Evolutionary conservation across 2,888 invertebrate species (phyloP).

Genomic region (Hypsopygia costalis): DNA sequence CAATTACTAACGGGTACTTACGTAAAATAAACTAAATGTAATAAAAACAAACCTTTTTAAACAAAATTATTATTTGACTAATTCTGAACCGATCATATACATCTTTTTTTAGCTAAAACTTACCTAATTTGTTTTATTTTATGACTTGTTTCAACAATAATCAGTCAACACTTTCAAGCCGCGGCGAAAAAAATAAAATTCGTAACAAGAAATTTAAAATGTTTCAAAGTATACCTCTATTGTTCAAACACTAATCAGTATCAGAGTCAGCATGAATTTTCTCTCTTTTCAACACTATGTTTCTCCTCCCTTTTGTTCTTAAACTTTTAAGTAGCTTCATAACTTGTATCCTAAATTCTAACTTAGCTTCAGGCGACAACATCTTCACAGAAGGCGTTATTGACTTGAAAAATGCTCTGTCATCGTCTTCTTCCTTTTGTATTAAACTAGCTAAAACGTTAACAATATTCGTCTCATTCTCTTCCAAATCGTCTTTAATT

Average conservation of each 20-base stretch:
- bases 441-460: constrained; percentile 44
- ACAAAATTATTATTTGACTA: too few relatives aligned
- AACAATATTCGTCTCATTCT: constrained; percentile 32
- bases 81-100: too few relatives aligned
- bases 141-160: too few relatives aligned
- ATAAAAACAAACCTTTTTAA: too few relatives aligned
- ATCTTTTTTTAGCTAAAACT: too few relatives aligned
- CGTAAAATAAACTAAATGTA: too few relatives aligned
- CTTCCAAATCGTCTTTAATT: constrained; percentile 10
- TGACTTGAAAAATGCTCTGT: constrained; percentile 58
- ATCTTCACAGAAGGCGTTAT: constrained; percentile 51
- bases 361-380: constrained; percentile 42
- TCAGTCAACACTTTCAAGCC: too few relatives aligned
- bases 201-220: too few relatives aligned
- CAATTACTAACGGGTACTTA: too few relatives aligned
- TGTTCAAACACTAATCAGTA: neutral
- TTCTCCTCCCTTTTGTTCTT: neutral
- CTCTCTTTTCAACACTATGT: neutral
- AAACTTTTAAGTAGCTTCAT: constrained; percentile 43
- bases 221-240: too few relatives aligned
- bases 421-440: constrained; percentile 59
- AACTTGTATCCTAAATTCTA: constrained; percentile 53
- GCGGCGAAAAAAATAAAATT: too few relatives aligned
- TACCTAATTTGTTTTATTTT: too few relatives aligned
- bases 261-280: neutral